Evolutionary conservation across 2,113 vertebrate genomes (phyloP).

Genomic region (Camelus dromedarius): DNA sequence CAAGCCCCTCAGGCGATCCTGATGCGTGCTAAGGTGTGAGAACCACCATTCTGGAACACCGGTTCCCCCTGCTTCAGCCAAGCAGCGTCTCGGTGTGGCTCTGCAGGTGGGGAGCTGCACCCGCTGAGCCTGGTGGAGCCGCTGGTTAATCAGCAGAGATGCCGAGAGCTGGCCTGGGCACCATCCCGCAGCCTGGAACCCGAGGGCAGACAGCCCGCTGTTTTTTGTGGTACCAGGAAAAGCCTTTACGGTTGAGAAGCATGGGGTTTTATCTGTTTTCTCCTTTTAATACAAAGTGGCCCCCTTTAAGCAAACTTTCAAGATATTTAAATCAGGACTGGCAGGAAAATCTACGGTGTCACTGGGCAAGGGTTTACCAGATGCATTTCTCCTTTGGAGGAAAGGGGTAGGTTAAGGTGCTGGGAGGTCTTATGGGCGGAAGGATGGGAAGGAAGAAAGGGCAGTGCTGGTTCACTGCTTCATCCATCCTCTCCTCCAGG

Average conservation of each 20-base stretch:
- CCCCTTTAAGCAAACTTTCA: not conserved
- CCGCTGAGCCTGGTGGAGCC: not conserved
- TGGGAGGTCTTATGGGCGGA: fast-evolving
- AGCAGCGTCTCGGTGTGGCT: not conserved
- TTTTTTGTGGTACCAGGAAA: not conserved
- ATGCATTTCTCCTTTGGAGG: not conserved
- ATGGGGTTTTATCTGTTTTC: not conserved
- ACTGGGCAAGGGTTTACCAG: not conserved
- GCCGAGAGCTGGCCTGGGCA: not conserved
- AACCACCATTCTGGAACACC: not conserved
- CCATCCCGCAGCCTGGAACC: not conserved
- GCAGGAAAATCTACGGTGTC: not conserved
- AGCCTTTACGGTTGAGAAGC: not conserved
- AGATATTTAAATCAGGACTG: not conserved
- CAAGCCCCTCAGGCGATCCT: not conserved
- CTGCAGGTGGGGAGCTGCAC: not conserved
- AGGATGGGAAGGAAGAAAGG: not conserved
- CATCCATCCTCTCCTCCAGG: not conserved
- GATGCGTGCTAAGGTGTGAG: not conserved
- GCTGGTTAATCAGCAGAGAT: not conserved
- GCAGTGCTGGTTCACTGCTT: not conserved
- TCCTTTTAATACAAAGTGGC: not conserved
- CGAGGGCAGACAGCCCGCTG: not conserved
- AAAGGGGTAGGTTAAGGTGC: no score
- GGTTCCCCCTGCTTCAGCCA: not conserved